These are phyloP conservation scores for Mastomys coucha DNA, from an alignment of 2,113 vertebrate species.

Conservation along the genomic window DNA sequence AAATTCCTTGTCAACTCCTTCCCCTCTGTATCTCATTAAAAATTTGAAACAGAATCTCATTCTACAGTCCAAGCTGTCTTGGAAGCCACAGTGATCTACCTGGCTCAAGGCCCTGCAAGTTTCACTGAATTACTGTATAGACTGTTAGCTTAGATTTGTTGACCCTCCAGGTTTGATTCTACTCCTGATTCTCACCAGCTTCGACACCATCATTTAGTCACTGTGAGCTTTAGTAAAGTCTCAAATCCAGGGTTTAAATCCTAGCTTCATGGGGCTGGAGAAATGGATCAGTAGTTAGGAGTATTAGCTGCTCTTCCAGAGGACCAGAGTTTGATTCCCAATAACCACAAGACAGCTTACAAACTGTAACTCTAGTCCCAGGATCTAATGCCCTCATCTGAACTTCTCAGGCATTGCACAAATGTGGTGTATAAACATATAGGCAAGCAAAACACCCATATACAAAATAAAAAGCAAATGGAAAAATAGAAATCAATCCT, in stretches of 20 bases:
- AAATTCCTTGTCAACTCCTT: background rate
- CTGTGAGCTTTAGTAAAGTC: background rate
- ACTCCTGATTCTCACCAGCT: background rate
- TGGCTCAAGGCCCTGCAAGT: background rate
- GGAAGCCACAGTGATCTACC: background rate
- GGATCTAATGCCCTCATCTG: background rate
- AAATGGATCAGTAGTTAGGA: background rate
- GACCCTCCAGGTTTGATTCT: background rate
- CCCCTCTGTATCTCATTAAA: background rate
- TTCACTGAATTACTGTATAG: background rate
- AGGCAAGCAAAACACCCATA: background rate
- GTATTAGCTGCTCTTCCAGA: background rate
- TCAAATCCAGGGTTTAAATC: conserved; percentile 36
- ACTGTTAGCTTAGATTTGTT: background rate
- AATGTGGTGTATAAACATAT: background rate
- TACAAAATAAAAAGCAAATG: background rate
- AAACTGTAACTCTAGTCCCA: background rate
- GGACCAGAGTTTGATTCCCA: background rate
- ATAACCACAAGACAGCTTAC: background rate
- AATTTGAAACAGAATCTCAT: background rate
- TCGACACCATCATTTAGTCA: background rate
- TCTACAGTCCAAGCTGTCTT: background rate
- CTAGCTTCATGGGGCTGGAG: background rate
- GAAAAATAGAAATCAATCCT: background rate
- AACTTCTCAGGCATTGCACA: background rate